A percentile compares a stretch with the other conserved stretches of the same genome.
These are phyloP conservation scores for Oikopleura vanhoeffeni DNA, from an alignment of 23 tunicate genomes.

Conservation along the genomic window DNA sequence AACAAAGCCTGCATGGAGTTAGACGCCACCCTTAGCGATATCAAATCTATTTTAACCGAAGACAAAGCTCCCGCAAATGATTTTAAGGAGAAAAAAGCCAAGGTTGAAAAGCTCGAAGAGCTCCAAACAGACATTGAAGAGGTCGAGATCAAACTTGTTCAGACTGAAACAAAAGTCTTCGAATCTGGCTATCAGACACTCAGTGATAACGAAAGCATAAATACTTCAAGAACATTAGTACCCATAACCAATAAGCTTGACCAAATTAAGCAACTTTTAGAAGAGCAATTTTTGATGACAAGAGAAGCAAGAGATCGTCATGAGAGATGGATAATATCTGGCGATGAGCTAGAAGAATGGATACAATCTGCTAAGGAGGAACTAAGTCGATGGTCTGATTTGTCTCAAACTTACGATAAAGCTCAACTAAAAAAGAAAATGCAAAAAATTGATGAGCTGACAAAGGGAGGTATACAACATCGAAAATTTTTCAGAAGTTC, in stretches of 20 bases:
- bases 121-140: not conserved
- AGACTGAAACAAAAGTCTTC: not conserved
- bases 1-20: not conserved
- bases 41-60: not conserved
- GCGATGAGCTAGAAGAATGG: constrained; percentile 48
- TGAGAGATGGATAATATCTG: constrained; percentile 32
- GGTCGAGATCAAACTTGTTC: not conserved
- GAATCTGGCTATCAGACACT: not conserved
- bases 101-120: not conserved
- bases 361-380: constrained; percentile 59
- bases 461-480: too few relatives aligned
- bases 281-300: not conserved
- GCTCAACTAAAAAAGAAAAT: constrained; percentile 51
- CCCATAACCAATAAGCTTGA: not conserved
- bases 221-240: not conserved
- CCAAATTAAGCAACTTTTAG: not conserved
- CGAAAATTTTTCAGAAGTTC: too few relatives aligned
- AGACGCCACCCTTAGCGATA: not conserved
- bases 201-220: not conserved
- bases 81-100: not conserved
- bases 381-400: constrained; percentile 60
- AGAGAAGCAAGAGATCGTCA: not conserved
- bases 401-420: constrained; percentile 27
- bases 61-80: not conserved
- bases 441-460: constrained; percentile 30